A percentile compares a stretch with the other conserved stretches of the same genome.
These are phyloP conservation scores for Drosophila kanapiae DNA, from an alignment of 1,140 invertebrate genomes.

Conservation along the genomic window DNA sequence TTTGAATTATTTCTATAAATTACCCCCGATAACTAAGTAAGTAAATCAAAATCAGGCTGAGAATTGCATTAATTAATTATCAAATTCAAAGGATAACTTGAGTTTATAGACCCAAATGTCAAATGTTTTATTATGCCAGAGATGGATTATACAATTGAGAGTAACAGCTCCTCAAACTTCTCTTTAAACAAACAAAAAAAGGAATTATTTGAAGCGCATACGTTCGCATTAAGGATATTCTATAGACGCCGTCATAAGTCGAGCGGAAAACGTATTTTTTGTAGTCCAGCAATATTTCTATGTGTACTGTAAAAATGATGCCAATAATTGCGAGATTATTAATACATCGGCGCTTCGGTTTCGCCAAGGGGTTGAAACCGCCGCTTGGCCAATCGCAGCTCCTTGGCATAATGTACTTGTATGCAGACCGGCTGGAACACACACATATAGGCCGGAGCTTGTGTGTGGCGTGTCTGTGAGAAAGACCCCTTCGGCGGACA, in stretches of 20 bases:
- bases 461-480: slow-evolving; percentile 27
- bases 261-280: slow-evolving; percentile 1
- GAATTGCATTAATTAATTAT: no score
- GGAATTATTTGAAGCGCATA: no score
- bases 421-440: slow-evolving; percentile 45
- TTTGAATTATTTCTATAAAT: no score
- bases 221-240: neutral
- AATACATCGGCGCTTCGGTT: slow-evolving; percentile 40
- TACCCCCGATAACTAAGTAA: no score
- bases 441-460: slow-evolving; percentile 16
- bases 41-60: no score
- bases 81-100: no score
- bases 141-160: no score
- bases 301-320: slow-evolving; percentile 23
- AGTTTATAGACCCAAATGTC: no score
- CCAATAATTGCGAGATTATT: slow-evolving; percentile 50
- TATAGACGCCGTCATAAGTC: neutral
- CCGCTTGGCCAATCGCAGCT: slow-evolving; percentile 68
- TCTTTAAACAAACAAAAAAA: no score
- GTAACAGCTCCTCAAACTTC: no score
- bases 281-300: slow-evolving; percentile 15
- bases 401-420: slow-evolving; percentile 58
- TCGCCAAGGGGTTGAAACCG: slow-evolving; percentile 65
- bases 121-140: no score
- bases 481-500: slow-evolving; percentile 36